A percentile compares a stretch with the other conserved stretches of the same genome.
Conservation (phyloP, 2,797 vertebrate genomes). For the Hemibagrus guttatus region DNA sequence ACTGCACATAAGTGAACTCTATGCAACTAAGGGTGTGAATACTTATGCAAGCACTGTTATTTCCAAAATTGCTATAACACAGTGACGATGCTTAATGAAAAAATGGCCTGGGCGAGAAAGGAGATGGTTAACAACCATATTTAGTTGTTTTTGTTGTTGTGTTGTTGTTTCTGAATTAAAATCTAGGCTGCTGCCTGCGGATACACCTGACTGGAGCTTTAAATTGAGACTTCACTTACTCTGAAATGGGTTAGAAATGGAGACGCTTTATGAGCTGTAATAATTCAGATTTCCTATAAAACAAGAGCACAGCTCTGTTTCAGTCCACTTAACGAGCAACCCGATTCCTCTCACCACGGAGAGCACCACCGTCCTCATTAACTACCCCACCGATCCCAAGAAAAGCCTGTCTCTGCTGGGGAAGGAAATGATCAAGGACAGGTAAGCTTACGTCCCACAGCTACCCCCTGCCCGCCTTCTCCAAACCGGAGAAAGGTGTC, state of each 20-base stretch:
- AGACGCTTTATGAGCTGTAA: constrained; percentile 38
- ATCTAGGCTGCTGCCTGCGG: neutral
- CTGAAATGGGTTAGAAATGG: constrained; percentile 17
- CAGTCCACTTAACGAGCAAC: constrained; percentile 33
- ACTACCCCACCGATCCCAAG: constrained; percentile 39
- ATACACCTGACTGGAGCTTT: constrained; percentile 9
- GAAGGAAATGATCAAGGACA: constrained; percentile 51
- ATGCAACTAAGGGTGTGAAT: neutral
- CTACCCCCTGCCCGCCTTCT: constrained; percentile 29
- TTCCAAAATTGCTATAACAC: neutral
- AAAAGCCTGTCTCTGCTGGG: constrained; percentile 37
- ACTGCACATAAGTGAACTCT: too few relatives aligned
- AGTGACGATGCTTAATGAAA: too few relatives aligned
- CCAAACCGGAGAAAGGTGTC: constrained; percentile 14
- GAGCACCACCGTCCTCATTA: constrained; percentile 56
- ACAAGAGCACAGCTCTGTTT: neutral
- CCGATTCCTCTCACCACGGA: constrained; percentile 31
- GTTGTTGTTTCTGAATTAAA: neutral
- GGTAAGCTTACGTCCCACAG: constrained; percentile 29
- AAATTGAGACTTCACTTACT: neutral
- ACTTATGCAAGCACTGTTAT: neutral
- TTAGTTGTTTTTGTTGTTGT: constrained; percentile 20
- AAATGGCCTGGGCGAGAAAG: neutral
- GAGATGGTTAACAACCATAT: neutral
- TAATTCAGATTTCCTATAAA: constrained; percentile 41